Evolutionary conservation across 2,797 vertebrate genomes (phyloP).

Genomic region (Ctenopoma kingsleyae): DNA sequence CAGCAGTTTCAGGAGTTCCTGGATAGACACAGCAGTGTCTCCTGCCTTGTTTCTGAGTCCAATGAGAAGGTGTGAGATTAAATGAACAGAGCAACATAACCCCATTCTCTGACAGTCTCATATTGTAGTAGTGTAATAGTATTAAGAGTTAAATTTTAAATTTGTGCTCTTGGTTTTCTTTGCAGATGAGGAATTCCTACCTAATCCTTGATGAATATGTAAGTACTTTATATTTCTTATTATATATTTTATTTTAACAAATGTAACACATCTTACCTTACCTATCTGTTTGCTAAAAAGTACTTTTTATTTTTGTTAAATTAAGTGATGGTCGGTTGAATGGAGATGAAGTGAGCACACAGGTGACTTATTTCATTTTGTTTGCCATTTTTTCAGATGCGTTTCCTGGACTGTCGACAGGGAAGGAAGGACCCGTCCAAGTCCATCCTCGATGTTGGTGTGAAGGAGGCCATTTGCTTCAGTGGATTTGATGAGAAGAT

Average conservation of each 20-base stretch:
- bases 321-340: not conserved
- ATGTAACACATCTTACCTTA: not conserved
- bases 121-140: not conserved
- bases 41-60: slow-evolving; percentile 93
- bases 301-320: not conserved
- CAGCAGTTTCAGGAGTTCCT: slow-evolving; percentile 90
- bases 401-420: slow-evolving; percentile 92
- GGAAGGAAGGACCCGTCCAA: slow-evolving; percentile 95
- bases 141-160: not conserved
- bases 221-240: slow-evolving; percentile 78
- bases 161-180: slow-evolving; percentile 30
- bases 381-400: slow-evolving; percentile 86
- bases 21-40: slow-evolving; percentile 85
- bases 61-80: slow-evolving; percentile 90
- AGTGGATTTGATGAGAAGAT: slow-evolving; percentile 96
- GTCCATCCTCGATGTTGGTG: slow-evolving; percentile 93
- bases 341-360: not conserved
- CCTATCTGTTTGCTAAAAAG: not conserved
- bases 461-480: slow-evolving; percentile 90
- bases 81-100: not conserved
- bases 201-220: slow-evolving; percentile 98
- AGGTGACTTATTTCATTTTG: too few relatives aligned
- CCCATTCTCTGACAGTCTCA: not conserved
- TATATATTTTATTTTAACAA: not conserved
- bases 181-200: slow-evolving; percentile 97